These are phyloP conservation scores for Coelopa pilipes DNA, from an alignment of 2,888 invertebrate genomes.

Conservation along the genomic window DNA sequence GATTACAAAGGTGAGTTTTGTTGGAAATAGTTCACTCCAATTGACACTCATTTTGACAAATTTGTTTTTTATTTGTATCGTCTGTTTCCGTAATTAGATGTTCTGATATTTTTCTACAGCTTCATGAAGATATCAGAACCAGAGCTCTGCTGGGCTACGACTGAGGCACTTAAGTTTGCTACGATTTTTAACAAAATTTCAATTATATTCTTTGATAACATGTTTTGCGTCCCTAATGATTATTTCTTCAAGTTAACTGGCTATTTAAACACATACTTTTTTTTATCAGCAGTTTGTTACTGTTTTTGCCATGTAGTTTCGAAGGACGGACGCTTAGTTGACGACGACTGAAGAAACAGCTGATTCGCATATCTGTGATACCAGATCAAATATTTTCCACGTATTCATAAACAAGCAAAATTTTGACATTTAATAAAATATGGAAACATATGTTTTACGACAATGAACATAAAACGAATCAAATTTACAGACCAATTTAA, in stretches of 20 bases:
- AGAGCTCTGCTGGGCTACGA: too few relatives aligned
- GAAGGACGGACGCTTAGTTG: not conserved
- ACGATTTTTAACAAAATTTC: too few relatives aligned
- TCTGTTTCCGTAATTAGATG: not conserved
- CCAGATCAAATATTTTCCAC: too few relatives aligned
- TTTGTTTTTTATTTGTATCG: not conserved
- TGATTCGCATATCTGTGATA: not conserved
- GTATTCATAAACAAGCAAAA: not conserved
- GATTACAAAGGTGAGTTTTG: constrained; percentile 80
- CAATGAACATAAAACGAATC: too few relatives aligned
- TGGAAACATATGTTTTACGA: too few relatives aligned
- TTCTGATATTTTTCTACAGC: constrained; percentile 8
- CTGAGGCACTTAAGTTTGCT: not conserved
- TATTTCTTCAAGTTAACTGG: too few relatives aligned
- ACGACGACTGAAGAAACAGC: not conserved
- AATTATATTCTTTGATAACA: too few relatives aligned
- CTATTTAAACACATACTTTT: too few relatives aligned
- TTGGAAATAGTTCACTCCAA: constrained; percentile 83
- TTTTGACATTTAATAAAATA: too few relatives aligned
- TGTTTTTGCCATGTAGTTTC: not conserved
- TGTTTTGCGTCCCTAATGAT: too few relatives aligned
- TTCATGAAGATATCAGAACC: not conserved
- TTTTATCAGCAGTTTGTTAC: not conserved
- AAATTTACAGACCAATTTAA: too few relatives aligned
- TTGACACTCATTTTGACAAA: constrained; percentile 58